Percentiles rank a stretch among this genome's conserved stretches.
phyloP scores from a whole-genome alignment of 2,888 invertebrate genomes.

The Synanthedon andrenaeformis region DNA sequence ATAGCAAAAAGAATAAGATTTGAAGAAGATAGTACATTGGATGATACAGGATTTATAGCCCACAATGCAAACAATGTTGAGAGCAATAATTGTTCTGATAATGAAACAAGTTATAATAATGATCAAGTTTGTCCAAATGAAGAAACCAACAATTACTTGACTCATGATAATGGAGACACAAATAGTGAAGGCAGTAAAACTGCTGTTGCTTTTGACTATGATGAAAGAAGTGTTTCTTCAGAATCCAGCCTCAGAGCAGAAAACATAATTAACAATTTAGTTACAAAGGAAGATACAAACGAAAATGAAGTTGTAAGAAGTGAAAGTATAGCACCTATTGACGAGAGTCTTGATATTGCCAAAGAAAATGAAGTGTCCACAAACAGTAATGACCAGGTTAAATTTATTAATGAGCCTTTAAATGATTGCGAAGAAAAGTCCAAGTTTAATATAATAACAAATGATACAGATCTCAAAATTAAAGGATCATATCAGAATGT shows the following conservation, averaged over 20 bases:
- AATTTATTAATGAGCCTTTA: not conserved
- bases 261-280: slow-evolving; percentile 33
- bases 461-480: not conserved
- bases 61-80: slow-evolving; percentile 18
- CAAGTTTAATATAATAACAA: not conserved
- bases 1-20: slow-evolving; percentile 47
- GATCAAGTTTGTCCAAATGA: slow-evolving; percentile 40
- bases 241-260: slow-evolving; percentile 53
- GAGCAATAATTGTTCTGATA: slow-evolving; percentile 39
- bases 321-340: slow-evolving; percentile 12
- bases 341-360: slow-evolving; percentile 7
- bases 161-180: slow-evolving; percentile 43
- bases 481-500: slow-evolving; percentile 20
- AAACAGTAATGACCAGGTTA: not conserved
- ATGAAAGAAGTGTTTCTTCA: slow-evolving; percentile 51
- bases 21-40: slow-evolving; percentile 41
- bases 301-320: slow-evolving; percentile 7
- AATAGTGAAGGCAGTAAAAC: slow-evolving; percentile 57
- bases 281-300: slow-evolving; percentile 25
- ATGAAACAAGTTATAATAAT: slow-evolving; percentile 34
- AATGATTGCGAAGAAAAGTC: not conserved
- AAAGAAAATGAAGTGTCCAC: not conserved
- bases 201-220: slow-evolving; percentile 50
- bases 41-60: slow-evolving; percentile 27
- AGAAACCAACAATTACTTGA: slow-evolving; percentile 32